These are phyloP conservation scores for Ceuthmochares aereus DNA, from an alignment of 2,113 vertebrate genomes.

Conservation along the genomic window DNA sequence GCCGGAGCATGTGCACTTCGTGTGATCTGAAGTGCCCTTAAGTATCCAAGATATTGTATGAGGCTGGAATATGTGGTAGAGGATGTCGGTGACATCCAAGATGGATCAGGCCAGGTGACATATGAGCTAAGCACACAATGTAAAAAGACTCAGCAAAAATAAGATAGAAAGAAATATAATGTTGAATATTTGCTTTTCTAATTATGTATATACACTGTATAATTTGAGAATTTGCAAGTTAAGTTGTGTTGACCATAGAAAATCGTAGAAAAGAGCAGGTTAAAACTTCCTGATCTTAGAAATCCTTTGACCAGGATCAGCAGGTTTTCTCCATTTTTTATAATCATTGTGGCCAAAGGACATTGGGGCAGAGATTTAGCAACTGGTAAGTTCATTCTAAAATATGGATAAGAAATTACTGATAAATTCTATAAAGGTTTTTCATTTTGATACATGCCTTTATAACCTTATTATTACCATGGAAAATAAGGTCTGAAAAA, in stretches of 20 bases:
- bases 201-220: neutral
- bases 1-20: neutral
- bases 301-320: neutral
- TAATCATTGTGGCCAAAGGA: neutral
- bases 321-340: neutral
- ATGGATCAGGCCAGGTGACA: neutral
- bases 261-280: neutral
- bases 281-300: neutral
- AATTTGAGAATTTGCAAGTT: neutral
- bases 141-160: neutral
- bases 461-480: neutral
- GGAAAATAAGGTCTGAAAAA: neutral
- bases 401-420: neutral
- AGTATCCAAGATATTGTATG: neutral
- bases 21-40: neutral
- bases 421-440: neutral
- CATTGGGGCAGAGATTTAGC: neutral
- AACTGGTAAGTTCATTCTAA: neutral
- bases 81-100: neutral
- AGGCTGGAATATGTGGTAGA: neutral
- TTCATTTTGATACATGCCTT: neutral
- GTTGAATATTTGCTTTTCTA: neutral
- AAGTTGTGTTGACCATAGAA: neutral
- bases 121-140: neutral
- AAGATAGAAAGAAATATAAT: neutral